phyloP scores from a whole-genome alignment of 1,140 invertebrate species.

The Drosophila tsacasi region DNA sequence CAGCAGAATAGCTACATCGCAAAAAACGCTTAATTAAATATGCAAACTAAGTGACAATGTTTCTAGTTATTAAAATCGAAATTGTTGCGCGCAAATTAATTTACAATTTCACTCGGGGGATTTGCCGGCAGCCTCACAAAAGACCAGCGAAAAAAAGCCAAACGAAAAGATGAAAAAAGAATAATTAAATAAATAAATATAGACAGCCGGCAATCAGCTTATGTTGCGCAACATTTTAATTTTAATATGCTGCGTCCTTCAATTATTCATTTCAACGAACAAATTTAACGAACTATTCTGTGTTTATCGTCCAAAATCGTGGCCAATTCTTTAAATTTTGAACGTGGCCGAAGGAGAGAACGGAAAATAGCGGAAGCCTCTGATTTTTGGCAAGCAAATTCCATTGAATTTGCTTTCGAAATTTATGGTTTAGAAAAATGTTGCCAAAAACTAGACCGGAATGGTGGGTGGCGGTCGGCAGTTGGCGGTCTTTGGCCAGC shows the following conservation, averaged over 20 bases:
- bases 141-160: not conserved
- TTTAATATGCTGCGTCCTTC: slow-evolving; percentile 34
- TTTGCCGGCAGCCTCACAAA: slow-evolving; percentile 20
- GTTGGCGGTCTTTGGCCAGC: slow-evolving; percentile 9
- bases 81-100: slow-evolving; percentile 59
- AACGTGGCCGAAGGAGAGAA: slow-evolving; percentile 13
- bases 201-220: slow-evolving; percentile 52
- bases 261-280: slow-evolving; percentile 33
- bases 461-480: slow-evolving; percentile 36
- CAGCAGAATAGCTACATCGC: slow-evolving; percentile 6
- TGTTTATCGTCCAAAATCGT: slow-evolving; percentile 40
- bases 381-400: slow-evolving; percentile 80
- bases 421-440: slow-evolving; percentile 78
- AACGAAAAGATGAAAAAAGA: slow-evolving; percentile 3
- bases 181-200: slow-evolving; percentile 52
- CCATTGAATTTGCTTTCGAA: slow-evolving; percentile 76
- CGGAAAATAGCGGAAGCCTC: slow-evolving; percentile 54
- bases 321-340: slow-evolving; percentile 54
- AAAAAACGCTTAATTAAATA: slow-evolving; percentile 50
- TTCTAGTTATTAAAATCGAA: slow-evolving; percentile 60
- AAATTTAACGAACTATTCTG: slow-evolving; percentile 24
- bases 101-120: slow-evolving; percentile 60
- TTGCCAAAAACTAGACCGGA: slow-evolving; percentile 77
- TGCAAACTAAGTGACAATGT: slow-evolving; percentile 62
- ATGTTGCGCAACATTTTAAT: slow-evolving; percentile 42